phyloP scores from a whole-genome alignment of 2,888 invertebrate genomes.

The Ariolimax columbianus region DNA sequence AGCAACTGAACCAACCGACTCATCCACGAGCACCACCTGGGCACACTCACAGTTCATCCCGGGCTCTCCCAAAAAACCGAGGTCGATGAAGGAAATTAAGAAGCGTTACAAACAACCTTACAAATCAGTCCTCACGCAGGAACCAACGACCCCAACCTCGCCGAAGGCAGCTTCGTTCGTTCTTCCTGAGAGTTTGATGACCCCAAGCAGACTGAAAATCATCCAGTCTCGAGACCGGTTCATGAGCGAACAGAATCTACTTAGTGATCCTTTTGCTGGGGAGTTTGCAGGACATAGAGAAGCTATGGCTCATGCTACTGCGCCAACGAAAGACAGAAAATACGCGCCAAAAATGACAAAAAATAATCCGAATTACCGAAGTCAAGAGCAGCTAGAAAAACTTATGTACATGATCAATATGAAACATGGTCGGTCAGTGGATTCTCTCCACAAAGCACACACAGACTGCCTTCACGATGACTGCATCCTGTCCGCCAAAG shows the following conservation, averaged over 20 bases:
- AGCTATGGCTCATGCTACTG: slow-evolving; percentile 53
- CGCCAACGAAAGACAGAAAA: slow-evolving; percentile 37
- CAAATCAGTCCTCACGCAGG: slow-evolving; percentile 37
- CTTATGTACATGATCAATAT: slow-evolving; percentile 49
- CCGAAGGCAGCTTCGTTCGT: slow-evolving; percentile 50
- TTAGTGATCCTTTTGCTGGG: slow-evolving; percentile 55
- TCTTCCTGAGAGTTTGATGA: slow-evolving; percentile 50
- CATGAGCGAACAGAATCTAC: slow-evolving; percentile 69
- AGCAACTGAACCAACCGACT: not conserved
- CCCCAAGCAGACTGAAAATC: slow-evolving; percentile 63
- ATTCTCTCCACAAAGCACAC: slow-evolving; percentile 23
- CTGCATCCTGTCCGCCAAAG: slow-evolving; percentile 71
- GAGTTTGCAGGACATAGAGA: slow-evolving; percentile 64
- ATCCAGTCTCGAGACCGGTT: slow-evolving; percentile 66
- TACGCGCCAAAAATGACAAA: slow-evolving; percentile 50
- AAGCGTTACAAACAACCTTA: slow-evolving; percentile 43
- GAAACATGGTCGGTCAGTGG: slow-evolving; percentile 46
- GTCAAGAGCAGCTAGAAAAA: slow-evolving; percentile 55
- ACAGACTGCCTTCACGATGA: slow-evolving; percentile 66
- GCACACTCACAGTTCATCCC: not conserved
- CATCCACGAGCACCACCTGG: not conserved
- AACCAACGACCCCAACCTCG: slow-evolving; percentile 11
- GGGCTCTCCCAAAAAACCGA: slow-evolving; percentile 33
- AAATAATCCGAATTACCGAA: slow-evolving; percentile 46
- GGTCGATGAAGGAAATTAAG: slow-evolving; percentile 54